Evolutionary conservation across 1,140 invertebrate species (phyloP), one percentile per base, ranked within the genome.

Genomic region (Pemphigus obesinymphae): DNA sequence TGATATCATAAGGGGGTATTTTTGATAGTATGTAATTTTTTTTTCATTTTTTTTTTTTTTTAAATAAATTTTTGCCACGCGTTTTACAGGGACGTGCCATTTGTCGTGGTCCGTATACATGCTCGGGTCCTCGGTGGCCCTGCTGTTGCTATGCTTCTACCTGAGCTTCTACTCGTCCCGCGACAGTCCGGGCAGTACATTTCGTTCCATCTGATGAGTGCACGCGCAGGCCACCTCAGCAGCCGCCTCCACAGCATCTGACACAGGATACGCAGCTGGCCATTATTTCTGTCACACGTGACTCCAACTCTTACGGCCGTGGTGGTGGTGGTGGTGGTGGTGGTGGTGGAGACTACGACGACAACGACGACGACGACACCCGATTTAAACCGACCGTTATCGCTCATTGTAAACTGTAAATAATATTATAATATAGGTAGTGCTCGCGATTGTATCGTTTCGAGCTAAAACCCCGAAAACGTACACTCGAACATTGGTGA

Each of bases 31-130:
- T n/a, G n/a, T n/a, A n/a, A n/a, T n/a, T n/a, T n/a, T n/a, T n/a
- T n/a, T n/a, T n/a, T n/a, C n/a, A n/a, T n/a, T n/a, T n/a, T n/a
- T n/a, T n/a, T n/a, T n/a, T n/a, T n/a, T n/a, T n/a, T n/a, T n/a
- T n/a, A n/a, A n/a, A n/a, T n/a, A n/a, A n/a, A n/a, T n/a, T n/a
- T n/a, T n/a, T n/a, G n/a, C n/a, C 10, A 6, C 43, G 43, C 43
- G 43, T 66, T 68, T 61, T 37, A 13, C 88, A 91, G 91, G 91
- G 68, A 89, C 88, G 48, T 91, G 91, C 84, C 88, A 89, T 82
- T 85, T 91, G 78, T 91, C 90, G 53, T 91, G 90, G 90, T 91
- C 90, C n/a, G 89, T 89, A 82, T 90, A 91, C 87, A 86, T 91
- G 82, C 85, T 91, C 82, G 86, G 88, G n/a, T 87, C 87, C 43